Percentiles rank a stretch among this genome's conserved stretches.
Conservation (phyloP, 2,888 invertebrate species). For the Xanthia togata region DNA sequence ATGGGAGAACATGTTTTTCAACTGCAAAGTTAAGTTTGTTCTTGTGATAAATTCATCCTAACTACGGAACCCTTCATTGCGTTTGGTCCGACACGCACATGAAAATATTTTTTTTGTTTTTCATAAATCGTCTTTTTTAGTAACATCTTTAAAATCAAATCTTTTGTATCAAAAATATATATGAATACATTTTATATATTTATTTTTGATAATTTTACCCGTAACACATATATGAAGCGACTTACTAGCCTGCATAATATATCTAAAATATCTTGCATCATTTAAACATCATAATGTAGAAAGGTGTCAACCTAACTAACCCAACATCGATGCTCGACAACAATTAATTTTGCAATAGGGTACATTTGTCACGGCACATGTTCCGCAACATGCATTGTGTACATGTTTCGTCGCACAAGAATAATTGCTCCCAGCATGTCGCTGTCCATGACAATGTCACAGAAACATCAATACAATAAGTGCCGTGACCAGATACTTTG, state of each 20-base stretch:
- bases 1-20: too few relatives aligned
- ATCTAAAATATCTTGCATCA: too few relatives aligned
- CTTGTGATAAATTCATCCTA: too few relatives aligned
- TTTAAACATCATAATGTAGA: slow-evolving; percentile 1
- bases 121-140: too few relatives aligned
- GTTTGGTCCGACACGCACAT: too few relatives aligned
- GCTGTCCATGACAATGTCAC: slow-evolving; percentile 27
- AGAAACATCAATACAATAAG: slow-evolving; percentile 22
- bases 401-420: slow-evolving; percentile 31
- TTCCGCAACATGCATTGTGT: slow-evolving; percentile 27
- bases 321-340: neutral
- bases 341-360: slow-evolving; percentile 6
- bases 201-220: too few relatives aligned
- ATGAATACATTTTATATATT: too few relatives aligned
- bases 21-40: too few relatives aligned
- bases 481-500: slow-evolving; percentile 18
- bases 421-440: slow-evolving; percentile 28
- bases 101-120: too few relatives aligned
- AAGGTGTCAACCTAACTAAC: neutral
- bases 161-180: too few relatives aligned
- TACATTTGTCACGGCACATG: slow-evolving; percentile 31
- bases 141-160: too few relatives aligned
- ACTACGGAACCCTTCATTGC: too few relatives aligned
- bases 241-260: neutral
- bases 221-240: neutral